Evolutionary conservation across 2,888 invertebrate genomes (phyloP).

Genomic region (Andrena minutula): DNA sequence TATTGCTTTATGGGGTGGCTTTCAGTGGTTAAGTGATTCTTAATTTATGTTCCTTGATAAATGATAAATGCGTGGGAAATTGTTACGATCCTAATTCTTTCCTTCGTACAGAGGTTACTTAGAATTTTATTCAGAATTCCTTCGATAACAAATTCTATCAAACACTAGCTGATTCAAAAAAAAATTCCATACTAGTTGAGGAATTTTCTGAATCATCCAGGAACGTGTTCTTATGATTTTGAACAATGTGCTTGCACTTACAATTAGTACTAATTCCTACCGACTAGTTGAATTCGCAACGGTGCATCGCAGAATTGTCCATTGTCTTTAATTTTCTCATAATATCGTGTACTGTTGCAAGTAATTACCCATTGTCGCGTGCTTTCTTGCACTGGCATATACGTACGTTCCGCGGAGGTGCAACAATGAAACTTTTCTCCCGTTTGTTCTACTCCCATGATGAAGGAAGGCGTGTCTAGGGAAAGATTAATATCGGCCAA

Average conservation of each 20-base stretch:
- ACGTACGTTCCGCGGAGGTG: slow-evolving; percentile 21
- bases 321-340: slow-evolving; percentile 19
- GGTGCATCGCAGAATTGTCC: slow-evolving; percentile 13
- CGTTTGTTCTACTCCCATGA: slow-evolving; percentile 43
- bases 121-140: background rate
- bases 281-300: slow-evolving; percentile 8
- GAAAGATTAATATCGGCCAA: slow-evolving; percentile 62
- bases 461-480: slow-evolving; percentile 62
- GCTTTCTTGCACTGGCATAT: background rate
- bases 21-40: slow-evolving; percentile 14
- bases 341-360: slow-evolving; percentile 6
- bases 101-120: background rate
- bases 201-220: too few relatives aligned
- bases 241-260: background rate
- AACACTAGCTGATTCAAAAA: background rate
- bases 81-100: background rate
- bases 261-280: background rate
- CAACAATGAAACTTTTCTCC: slow-evolving; percentile 36
- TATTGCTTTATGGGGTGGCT: slow-evolving; percentile 22
- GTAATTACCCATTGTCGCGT: slow-evolving; percentile 13
- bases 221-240: background rate
- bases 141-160: background rate
- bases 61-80: slow-evolving; percentile 10
- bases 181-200: too few relatives aligned
- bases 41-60: slow-evolving; percentile 24